These are phyloP conservation scores for Drosophila kokeensis DNA, from an alignment of 2,888 invertebrate genomes.

Conservation along the genomic window DNA sequence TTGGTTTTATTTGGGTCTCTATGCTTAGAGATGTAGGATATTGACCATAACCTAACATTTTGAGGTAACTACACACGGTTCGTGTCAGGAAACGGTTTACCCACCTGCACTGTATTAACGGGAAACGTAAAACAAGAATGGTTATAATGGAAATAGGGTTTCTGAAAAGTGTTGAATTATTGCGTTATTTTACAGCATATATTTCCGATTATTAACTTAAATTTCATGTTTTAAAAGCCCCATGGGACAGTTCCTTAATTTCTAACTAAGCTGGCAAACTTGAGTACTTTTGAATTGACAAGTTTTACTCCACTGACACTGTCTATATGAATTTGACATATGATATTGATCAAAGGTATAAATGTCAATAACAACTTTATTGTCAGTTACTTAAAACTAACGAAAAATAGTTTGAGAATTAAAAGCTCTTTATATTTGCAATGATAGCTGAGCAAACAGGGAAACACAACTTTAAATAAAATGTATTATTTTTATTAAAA, in stretches of 20 bases:
- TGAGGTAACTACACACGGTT: conserved; percentile 26
- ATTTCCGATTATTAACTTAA: background rate
- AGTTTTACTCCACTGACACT: background rate
- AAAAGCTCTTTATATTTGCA: background rate
- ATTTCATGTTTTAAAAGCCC: background rate
- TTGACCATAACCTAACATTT: conserved; percentile 33
- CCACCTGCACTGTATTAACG: conserved; percentile 35
- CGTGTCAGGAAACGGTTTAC: conserved; percentile 44
- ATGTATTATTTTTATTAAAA: background rate
- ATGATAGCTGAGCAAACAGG: background rate
- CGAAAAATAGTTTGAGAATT: background rate
- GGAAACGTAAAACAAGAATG: conserved; percentile 26
- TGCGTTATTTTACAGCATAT: background rate
- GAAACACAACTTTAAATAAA: background rate
- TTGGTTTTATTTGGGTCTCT: background rate
- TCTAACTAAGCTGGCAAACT: background rate
- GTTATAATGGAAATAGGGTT: conserved; percentile 27
- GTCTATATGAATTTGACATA: too few relatives aligned
- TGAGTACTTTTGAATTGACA: background rate
- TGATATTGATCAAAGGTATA: background rate
- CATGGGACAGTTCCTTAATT: background rate
- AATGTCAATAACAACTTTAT: background rate
- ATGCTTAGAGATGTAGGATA: conserved; percentile 3
- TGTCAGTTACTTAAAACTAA: background rate
- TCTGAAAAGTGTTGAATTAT: conserved; percentile 33